Evolutionary conservation across 1,140 invertebrate genomes (phyloP).

Genomic region (Atta texana): DNA sequence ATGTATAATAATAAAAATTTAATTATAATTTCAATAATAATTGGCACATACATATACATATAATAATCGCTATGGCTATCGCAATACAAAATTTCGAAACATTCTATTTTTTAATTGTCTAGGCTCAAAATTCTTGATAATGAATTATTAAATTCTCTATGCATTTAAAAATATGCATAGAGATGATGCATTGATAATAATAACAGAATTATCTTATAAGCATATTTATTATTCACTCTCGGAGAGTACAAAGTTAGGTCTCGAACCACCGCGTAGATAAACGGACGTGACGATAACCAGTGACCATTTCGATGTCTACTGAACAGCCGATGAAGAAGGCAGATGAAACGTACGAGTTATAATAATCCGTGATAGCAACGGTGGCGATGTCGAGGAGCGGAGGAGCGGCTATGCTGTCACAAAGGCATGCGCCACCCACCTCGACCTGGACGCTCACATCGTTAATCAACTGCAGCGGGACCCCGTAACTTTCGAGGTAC

Average conservation of each 20-base stretch:
- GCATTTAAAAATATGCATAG: not conserved
- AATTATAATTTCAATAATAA: not conserved
- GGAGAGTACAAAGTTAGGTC: conserved; percentile 28
- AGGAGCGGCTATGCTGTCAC: conserved; percentile 85
- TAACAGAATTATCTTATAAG: not conserved
- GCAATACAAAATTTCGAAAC: not conserved
- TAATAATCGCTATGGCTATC: not conserved
- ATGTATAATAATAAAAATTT: not conserved
- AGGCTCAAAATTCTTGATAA: not conserved
- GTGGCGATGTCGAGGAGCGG: conserved; percentile 79
- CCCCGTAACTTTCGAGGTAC: conserved; percentile 82
- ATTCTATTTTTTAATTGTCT: not conserved
- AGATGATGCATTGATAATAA: not conserved
- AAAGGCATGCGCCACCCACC: conserved; percentile 87
- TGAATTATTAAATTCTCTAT: not conserved
- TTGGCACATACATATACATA: not conserved
- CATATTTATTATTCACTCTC: conserved; percentile 2
- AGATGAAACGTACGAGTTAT: conserved; percentile 78
- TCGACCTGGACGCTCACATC: conserved; percentile 84
- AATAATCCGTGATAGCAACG: conserved; percentile 77
- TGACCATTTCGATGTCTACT: conserved; percentile 64
- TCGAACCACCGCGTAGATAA: conserved; percentile 57
- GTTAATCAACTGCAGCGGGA: conserved; percentile 86
- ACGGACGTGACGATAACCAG: conserved; percentile 73
- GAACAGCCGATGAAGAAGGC: conserved; percentile 65